A percentile compares a stretch with the other conserved stretches of the same genome.
These are phyloP conservation scores for Hyperoplus immaculatus DNA, from an alignment of 2,797 vertebrate genomes.

Conservation along the genomic window DNA sequence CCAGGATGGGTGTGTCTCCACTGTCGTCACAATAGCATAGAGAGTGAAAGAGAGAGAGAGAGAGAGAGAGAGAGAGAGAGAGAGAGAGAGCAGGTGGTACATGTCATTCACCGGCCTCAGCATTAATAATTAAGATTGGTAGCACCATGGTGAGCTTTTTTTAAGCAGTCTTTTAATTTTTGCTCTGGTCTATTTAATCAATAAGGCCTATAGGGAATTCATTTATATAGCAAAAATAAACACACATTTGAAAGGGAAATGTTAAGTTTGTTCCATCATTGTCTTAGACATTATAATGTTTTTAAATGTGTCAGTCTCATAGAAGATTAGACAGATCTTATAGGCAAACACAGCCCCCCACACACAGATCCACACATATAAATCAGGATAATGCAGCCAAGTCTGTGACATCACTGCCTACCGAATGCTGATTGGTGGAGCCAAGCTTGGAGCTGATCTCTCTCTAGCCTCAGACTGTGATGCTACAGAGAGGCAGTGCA, in stretches of 20 bases:
- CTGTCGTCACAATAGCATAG: slow-evolving; percentile 63
- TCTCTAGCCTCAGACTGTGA: slow-evolving; percentile 76
- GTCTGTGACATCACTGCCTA: slow-evolving; percentile 84
- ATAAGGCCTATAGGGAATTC: slow-evolving; percentile 7
- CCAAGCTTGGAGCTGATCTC: slow-evolving; percentile 75
- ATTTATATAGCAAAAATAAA: slow-evolving; percentile 7
- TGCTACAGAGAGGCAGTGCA: slow-evolving; percentile 80
- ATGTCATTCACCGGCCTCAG: slow-evolving; percentile 61
- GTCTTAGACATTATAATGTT: slow-evolving; percentile 11
- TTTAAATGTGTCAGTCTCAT: slow-evolving; percentile 44
- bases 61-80: slow-evolving; percentile 39
- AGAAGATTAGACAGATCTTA: slow-evolving; percentile 56
- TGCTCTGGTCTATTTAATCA: slow-evolving; percentile 41
- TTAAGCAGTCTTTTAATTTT: slow-evolving; percentile 60
- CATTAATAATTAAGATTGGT: slow-evolving; percentile 82
- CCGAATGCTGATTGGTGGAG: slow-evolving; percentile 81
- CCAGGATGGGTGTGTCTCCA: slow-evolving; percentile 74
- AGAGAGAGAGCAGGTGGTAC: slow-evolving; percentile 81
- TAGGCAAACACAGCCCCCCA: slow-evolving; percentile 36
- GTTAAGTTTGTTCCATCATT: background rate
- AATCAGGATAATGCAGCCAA: slow-evolving; percentile 75
- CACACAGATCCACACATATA: slow-evolving; percentile 47
- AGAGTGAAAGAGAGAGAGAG: slow-evolving; percentile 38
- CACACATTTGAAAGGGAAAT: background rate
- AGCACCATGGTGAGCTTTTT: slow-evolving; percentile 54